Conservation (phyloP, 2,888 invertebrate genomes). For the Gisinianus flammeolus region DNA sequence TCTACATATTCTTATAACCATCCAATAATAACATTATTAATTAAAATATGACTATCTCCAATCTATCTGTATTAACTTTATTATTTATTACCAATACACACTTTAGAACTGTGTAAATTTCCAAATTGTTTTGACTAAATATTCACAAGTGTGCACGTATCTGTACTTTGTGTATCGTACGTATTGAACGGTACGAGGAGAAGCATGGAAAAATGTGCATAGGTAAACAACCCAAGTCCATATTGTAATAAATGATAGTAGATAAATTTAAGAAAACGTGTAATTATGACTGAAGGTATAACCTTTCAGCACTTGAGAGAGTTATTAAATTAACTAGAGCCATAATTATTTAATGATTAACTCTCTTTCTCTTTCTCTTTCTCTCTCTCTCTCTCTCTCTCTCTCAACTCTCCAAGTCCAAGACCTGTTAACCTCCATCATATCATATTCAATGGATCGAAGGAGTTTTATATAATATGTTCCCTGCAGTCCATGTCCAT, state of each 20-base stretch:
- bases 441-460: too few species aligned
- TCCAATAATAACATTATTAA: too few species aligned
- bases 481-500: too few species aligned
- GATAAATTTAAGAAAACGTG: not conserved
- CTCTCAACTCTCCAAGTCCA: too few species aligned
- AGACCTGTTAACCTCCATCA: too few species aligned
- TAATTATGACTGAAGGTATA: not conserved
- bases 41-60: too few species aligned
- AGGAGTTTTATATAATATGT: too few species aligned
- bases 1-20: too few species aligned
- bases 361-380: not conserved
- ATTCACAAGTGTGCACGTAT: not conserved
- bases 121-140: not conserved
- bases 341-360: not conserved
- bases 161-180: not conserved
- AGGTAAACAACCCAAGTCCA: not conserved
- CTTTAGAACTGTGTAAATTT: too few species aligned
- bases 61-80: too few species aligned
- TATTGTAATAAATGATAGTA: not conserved
- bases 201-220: not conserved
- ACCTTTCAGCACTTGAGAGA: not conserved
- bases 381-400: not conserved
- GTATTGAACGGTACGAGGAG: not conserved
- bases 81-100: too few species aligned
- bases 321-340: not conserved